phyloP scores from a whole-genome alignment of 2,797 vertebrate genomes.

The Eulemur albifrons region DNA sequence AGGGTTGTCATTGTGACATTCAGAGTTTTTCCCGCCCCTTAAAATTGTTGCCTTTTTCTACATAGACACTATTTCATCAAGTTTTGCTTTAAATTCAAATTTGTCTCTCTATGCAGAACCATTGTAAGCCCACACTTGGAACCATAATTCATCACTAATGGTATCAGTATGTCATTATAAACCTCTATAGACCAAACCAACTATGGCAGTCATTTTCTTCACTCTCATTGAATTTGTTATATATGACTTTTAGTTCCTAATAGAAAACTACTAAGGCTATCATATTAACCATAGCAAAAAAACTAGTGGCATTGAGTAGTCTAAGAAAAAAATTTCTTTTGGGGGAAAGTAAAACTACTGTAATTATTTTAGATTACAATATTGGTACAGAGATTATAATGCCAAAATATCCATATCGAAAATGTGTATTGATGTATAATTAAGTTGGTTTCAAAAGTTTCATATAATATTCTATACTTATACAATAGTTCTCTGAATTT shows the following conservation, averaged over 20 bases:
- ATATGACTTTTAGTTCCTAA: constrained; percentile 4
- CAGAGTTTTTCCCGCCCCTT: constrained; percentile 27
- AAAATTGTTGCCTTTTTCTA: constrained; percentile 21
- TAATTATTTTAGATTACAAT: constrained; percentile 47
- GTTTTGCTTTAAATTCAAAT: constrained; percentile 57
- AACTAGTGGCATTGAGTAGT: neutral
- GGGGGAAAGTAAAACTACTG: neutral
- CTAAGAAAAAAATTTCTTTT: neutral
- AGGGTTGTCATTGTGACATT: constrained; percentile 39
- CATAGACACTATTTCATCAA: constrained; percentile 26
- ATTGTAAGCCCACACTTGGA: neutral
- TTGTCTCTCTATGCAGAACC: neutral
- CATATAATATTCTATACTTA: constrained; percentile 8
- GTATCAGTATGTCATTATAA: neutral
- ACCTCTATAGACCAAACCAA: neutral
- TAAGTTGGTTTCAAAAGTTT: constrained; percentile 38
- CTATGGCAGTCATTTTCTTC: neutral
- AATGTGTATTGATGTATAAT: constrained; percentile 3
- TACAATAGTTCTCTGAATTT: constrained; percentile 53
- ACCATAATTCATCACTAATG: neutral
- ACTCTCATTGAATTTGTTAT: constrained; percentile 42
- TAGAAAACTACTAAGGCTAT: constrained; percentile 36
- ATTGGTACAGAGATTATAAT: neutral
- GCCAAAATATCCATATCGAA: neutral
- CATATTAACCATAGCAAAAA: constrained; percentile 30